Base-by-base conservation (phyloP, 2,797 vertebrate species). In the Acanthurus leucopareius region DNA sequence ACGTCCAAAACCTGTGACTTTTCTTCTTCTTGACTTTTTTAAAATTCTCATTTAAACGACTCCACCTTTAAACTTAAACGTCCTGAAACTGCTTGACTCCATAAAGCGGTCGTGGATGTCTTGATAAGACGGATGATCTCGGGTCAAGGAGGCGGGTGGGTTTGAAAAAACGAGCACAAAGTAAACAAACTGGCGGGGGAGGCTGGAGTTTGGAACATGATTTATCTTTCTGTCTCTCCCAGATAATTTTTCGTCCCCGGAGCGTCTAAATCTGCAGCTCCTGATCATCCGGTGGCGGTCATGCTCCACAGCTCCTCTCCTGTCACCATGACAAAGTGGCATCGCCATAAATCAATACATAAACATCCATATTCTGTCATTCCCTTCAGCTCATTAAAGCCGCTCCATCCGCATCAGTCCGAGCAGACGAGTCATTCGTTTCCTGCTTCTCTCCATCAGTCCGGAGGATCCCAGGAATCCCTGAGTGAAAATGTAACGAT, bases 251-350 rank as follows among this genome's bases (percentile, higher is more conserved):
- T 44, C 28, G 44, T 42, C 53, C 16, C 5, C 22, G 11, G 53
- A 38, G 60, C 1, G 2, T 62, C 47, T 61, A 13, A 64, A 74
- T 17, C 3, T 16, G 45, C 20, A 19, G 58, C 73, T 25, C 19
- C 17, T 0, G 2, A 69, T 69, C 47, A 10, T 25, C 17, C 7
- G 28, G 8, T 78, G 49, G 16, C 53, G 5, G 40, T 56, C 9
- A 0, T 5, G 17, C 56, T 70, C 25, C 22, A 1, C 16, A 44
- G 51, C 52, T 10, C 28, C 38, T 13, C 17, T 15, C 32, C 5
- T 58, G 47, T 71, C 53, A 67, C 1, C 1, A 10, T 69, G 75
- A 86, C 15, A 44, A 58, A 79, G 59, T 28, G 51, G 16, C 44
- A 15, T 38, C 1, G 1, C 1, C 59, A 10, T 28, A 7, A 69